Evolutionary conservation across 2,797 vertebrate species (phyloP).

Genomic region (Cossypha dichroa): DNA sequence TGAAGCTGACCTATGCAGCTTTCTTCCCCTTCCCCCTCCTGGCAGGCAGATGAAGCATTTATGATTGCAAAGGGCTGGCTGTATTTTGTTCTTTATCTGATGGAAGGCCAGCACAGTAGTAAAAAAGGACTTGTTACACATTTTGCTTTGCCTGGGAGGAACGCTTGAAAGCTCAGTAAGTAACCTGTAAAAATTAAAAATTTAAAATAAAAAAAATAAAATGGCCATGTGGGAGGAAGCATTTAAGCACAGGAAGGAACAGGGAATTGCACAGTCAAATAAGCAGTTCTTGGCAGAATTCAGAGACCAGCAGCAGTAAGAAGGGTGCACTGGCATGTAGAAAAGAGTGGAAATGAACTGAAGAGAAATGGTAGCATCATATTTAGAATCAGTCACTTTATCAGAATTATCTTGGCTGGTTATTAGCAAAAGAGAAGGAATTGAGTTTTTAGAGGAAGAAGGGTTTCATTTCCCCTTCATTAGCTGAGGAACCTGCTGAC

Average conservation of each 20-base stretch:
- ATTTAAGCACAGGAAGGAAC: neutral
- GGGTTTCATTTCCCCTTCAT: slow-evolving; percentile 21
- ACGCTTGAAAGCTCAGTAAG: neutral
- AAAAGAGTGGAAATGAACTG: neutral
- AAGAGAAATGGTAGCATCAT: neutral
- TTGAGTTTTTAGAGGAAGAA: neutral
- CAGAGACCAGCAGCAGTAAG: neutral
- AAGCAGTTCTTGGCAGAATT: neutral
- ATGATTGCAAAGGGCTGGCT: neutral
- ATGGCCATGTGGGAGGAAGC: neutral
- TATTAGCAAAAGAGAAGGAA: slow-evolving; percentile 19
- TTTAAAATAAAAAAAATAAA: neutral
- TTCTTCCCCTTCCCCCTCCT: neutral
- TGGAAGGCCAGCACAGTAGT: neutral
- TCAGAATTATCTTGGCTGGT: neutral
- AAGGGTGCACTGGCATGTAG: neutral
- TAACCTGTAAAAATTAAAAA: neutral
- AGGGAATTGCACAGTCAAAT: slow-evolving; percentile 5
- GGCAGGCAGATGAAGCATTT: neutral
- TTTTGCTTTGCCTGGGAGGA: neutral
- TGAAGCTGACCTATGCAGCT: slow-evolving; percentile 29
- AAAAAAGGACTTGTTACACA: neutral
- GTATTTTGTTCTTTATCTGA: neutral
- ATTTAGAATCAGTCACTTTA: neutral
- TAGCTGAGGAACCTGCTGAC: slow-evolving; percentile 6